Percentiles rank a stretch among this genome's conserved stretches.
Conservation (phyloP, 2,113 vertebrate genomes). For the Meles meles region DNA sequence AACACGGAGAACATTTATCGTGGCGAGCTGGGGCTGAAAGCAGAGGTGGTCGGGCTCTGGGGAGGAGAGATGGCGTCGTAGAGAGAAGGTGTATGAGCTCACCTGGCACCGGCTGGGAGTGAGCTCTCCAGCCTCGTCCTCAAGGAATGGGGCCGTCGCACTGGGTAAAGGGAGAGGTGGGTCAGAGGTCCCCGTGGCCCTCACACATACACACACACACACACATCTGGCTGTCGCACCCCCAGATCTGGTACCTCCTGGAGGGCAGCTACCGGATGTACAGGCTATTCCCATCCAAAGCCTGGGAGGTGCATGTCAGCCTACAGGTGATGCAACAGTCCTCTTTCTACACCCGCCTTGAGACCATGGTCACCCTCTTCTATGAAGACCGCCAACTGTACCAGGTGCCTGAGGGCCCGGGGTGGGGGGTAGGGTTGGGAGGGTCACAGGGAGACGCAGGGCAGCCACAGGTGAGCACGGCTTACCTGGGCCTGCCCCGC, state of each 20-base stretch:
- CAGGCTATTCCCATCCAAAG: constrained; percentile 52
- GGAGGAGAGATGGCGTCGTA: background rate
- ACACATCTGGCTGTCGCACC: background rate
- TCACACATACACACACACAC: too few species aligned
- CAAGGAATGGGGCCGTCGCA: background rate
- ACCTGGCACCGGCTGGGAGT: background rate
- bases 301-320: background rate
- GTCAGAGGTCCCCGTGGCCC: background rate
- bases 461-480: fast-evolving
- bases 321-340: constrained; percentile 31
- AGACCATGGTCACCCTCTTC: constrained; percentile 68
- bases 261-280: constrained; percentile 55
- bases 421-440: too few species aligned
- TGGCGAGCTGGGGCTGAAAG: background rate
- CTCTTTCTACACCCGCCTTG: fast-evolving
- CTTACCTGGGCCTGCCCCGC: background rate
- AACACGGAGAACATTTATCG: background rate
- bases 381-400: constrained; percentile 9
- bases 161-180: background rate
- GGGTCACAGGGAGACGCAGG: fast-evolving
- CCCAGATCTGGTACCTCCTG: constrained; percentile 72
- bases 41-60: background rate
- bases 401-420: constrained; percentile 51
- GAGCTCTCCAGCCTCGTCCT: background rate
- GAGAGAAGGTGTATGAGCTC: background rate